A percentile compares a stretch with the other conserved stretches of the same genome.
phyloP scores from a whole-genome alignment of 2,113 vertebrate genomes.

The Sardina pilchardus region DNA sequence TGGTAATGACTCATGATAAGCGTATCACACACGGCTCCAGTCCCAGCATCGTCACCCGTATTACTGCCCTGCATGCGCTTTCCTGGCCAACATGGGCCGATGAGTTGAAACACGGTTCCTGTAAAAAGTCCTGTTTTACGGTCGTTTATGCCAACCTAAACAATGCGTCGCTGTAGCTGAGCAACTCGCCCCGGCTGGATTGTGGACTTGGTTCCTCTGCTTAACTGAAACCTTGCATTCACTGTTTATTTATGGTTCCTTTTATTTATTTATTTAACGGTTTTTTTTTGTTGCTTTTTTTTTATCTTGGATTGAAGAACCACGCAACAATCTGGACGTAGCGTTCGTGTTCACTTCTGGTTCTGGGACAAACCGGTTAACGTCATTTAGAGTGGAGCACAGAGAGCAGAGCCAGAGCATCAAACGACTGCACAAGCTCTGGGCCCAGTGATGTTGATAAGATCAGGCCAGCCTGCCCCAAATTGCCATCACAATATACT shows the following conservation, averaged over 20 bases:
- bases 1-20: not conserved
- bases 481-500: slow-evolving; percentile 32
- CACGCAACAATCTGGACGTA: not conserved
- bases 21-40: not conserved
- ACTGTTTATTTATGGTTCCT: too few species aligned
- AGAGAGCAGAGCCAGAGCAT: slow-evolving; percentile 17
- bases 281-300: too few species aligned
- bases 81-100: not conserved
- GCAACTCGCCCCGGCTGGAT: not conserved
- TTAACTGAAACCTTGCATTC: not conserved
- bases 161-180: not conserved
- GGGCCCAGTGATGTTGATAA: slow-evolving; percentile 19
- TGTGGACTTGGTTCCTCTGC: not conserved
- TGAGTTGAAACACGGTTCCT: slow-evolving; percentile 13
- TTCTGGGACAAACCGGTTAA: slow-evolving; percentile 5
- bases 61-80: not conserved
- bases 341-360: slow-evolving; percentile 1
- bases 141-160: slow-evolving; percentile 14
- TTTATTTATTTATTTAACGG: slow-evolving; percentile 15
- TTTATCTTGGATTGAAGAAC: not conserved
- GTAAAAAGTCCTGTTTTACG: slow-evolving; percentile 21
- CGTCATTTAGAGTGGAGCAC: slow-evolving; percentile 24
- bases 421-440: not conserved
- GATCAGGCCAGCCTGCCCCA: slow-evolving; percentile 22
- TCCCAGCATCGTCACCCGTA: slow-evolving; percentile 15